phyloP scores from a whole-genome alignment of 2,888 invertebrate species.

The Caenorhabditis zanzibari region DNA sequence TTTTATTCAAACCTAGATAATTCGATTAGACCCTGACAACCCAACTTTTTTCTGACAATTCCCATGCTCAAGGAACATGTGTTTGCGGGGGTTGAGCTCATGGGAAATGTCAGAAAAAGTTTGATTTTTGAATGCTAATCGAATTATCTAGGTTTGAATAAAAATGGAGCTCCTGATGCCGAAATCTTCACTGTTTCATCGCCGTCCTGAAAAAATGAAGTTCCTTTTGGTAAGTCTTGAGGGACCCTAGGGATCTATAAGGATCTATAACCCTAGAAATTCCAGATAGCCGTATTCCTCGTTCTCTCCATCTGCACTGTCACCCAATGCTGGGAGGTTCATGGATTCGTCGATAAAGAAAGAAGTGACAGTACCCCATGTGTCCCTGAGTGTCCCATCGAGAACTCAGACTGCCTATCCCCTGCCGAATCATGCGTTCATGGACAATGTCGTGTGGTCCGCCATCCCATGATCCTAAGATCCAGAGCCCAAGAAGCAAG shows the following conservation, averaged over 20 bases:
- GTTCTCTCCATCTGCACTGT: no score
- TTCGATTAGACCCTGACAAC: not conserved
- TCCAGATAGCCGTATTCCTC: not conserved
- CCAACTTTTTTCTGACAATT: not conserved
- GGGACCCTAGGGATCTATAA: no score
- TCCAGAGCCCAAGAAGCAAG: not conserved
- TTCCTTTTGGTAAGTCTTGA: not conserved
- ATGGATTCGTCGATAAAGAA: not conserved
- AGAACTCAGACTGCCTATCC: not conserved
- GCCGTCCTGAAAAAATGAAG: not conserved
- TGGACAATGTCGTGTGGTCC: not conserved
- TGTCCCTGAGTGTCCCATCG: no score
- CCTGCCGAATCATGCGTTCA: no score
- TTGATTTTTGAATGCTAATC: not conserved
- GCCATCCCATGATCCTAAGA: not conserved
- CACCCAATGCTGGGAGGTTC: not conserved
- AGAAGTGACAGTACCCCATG: no score
- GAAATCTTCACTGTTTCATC: not conserved
- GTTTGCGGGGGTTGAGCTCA: not conserved
- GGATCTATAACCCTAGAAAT: not conserved
- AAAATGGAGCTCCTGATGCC: not conserved
- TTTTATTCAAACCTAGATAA: not conserved
- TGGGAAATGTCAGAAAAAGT: not conserved
- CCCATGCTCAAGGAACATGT: not conserved
- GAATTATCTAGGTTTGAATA: not conserved